These are phyloP conservation scores for Drepana falcataria DNA, from an alignment of 2,888 invertebrate genomes.

Conservation along the genomic window DNA sequence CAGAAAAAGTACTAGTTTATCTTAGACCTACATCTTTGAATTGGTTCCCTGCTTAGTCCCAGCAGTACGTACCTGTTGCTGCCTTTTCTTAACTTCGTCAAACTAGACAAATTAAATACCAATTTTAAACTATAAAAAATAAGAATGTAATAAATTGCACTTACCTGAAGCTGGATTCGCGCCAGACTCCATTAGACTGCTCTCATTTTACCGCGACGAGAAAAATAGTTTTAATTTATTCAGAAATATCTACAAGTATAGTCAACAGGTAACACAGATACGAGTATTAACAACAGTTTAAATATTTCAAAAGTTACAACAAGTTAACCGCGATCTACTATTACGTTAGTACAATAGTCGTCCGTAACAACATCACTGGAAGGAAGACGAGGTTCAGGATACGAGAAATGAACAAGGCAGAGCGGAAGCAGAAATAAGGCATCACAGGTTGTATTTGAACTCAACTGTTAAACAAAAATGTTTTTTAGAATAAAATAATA, in stretches of 20 bases:
- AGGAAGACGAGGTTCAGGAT: conserved; percentile 55
- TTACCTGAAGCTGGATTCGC: conserved; percentile 42
- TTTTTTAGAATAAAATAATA: conserved; percentile 15
- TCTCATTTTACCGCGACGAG: conserved; percentile 54
- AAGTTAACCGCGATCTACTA: conserved; percentile 49
- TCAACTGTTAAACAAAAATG: conserved; percentile 19
- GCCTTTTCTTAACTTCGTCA: no score
- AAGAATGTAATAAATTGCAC: conserved; percentile 7
- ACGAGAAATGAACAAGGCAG: conserved; percentile 43
- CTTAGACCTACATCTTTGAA: no score
- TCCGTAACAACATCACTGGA: conserved; percentile 61
- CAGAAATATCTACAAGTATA: conserved; percentile 58
- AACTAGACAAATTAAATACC: no score
- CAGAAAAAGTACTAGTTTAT: no score
- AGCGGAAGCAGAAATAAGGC: conserved; percentile 58
- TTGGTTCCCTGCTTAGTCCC: no score
- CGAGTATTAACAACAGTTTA: conserved; percentile 71
- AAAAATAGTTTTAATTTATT: conserved; percentile 39
- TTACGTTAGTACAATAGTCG: conserved; percentile 43
- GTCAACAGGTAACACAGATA: conserved; percentile 76
- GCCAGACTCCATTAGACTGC: conserved; percentile 22
- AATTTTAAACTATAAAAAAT: no score
- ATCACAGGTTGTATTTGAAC: conserved; percentile 52
- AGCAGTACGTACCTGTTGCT: no score
- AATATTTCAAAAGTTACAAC: conserved; percentile 73